Evolutionary conservation across 2,888 invertebrate genomes (phyloP).

Genomic region (Seladonia tumulorum): DNA sequence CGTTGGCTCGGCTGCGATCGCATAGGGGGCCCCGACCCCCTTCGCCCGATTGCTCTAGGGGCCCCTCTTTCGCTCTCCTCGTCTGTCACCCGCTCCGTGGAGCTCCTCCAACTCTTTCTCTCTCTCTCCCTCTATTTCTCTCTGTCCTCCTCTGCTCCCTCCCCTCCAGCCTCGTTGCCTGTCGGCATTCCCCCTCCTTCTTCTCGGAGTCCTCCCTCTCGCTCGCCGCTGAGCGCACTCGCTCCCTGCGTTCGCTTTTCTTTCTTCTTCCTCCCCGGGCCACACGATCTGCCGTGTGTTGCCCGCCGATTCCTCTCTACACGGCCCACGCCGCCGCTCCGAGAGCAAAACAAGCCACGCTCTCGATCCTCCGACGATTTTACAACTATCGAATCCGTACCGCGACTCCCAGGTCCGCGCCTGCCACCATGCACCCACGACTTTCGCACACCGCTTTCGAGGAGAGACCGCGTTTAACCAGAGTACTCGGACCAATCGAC

Average conservation of each 20-base stretch:
- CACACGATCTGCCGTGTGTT: constrained; percentile 13
- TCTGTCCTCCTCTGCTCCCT: neutral
- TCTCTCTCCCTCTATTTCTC: constrained; percentile 38
- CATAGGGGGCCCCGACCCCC: constrained; percentile 76
- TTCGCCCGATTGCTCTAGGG: constrained; percentile 64
- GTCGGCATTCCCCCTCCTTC: neutral
- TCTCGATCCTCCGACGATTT: constrained; percentile 52
- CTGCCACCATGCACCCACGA: neutral
- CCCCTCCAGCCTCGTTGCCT: neutral
- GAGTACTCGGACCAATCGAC: neutral
- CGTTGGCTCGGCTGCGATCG: constrained; percentile 65
- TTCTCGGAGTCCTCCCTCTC: constrained; percentile 2
- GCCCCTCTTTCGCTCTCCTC: constrained; percentile 71
- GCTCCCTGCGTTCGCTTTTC: constrained; percentile 26
- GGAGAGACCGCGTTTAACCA: neutral
- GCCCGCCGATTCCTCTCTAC: constrained; percentile 54
- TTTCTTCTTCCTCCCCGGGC: constrained; percentile 37
- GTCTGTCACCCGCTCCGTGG: constrained; percentile 44
- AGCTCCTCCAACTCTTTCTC: constrained; percentile 49
- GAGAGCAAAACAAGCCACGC: constrained; percentile 45
- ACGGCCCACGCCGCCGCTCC: constrained; percentile 52
- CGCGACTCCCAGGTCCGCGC: constrained; percentile 2
- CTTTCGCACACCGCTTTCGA: neutral
- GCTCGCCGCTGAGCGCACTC: neutral
- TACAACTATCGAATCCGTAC: constrained; percentile 29